Conservation (phyloP, 2,888 invertebrate species). For the Galerucella pusilla region DNA sequence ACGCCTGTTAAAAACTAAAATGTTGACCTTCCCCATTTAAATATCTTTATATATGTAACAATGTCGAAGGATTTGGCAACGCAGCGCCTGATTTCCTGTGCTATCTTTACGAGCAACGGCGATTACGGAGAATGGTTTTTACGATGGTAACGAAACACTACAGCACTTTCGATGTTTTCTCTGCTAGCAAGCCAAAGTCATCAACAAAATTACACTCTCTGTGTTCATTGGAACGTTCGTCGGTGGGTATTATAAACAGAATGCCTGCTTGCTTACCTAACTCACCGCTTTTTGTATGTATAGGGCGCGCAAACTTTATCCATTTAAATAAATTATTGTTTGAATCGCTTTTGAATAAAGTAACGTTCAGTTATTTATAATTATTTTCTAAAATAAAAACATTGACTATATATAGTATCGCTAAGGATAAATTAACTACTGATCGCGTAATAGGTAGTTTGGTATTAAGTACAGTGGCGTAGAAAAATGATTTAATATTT, state of each 20-base stretch:
- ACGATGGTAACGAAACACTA: constrained; percentile 14
- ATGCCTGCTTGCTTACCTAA: neutral
- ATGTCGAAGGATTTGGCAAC: constrained; percentile 23
- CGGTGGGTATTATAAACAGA: constrained; percentile 5
- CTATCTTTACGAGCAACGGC: constrained; percentile 24
- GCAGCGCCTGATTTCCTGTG: constrained; percentile 27
- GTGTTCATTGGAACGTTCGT: neutral
- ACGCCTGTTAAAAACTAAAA: constrained; percentile 10
- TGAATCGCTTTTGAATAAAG: neutral
- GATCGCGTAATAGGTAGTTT: neutral
- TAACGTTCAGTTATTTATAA: no score
- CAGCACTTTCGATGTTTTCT: constrained; percentile 23
- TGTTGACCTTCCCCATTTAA: constrained; percentile 13
- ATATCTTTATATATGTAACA: neutral
- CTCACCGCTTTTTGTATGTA: neutral
- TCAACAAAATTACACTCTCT: constrained; percentile 37
- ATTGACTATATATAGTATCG: no score
- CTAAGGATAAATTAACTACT: neutral
- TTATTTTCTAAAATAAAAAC: no score
- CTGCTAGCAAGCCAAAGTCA: constrained; percentile 31
- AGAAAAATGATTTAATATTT: neutral
- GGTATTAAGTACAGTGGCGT: neutral
- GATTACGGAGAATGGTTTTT: constrained; percentile 30
- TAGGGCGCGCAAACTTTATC: constrained; percentile 3
- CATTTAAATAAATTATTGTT: neutral